Base-by-base conservation (phyloP, 2,888 invertebrate species). In the Brachyptera risi region DNA sequence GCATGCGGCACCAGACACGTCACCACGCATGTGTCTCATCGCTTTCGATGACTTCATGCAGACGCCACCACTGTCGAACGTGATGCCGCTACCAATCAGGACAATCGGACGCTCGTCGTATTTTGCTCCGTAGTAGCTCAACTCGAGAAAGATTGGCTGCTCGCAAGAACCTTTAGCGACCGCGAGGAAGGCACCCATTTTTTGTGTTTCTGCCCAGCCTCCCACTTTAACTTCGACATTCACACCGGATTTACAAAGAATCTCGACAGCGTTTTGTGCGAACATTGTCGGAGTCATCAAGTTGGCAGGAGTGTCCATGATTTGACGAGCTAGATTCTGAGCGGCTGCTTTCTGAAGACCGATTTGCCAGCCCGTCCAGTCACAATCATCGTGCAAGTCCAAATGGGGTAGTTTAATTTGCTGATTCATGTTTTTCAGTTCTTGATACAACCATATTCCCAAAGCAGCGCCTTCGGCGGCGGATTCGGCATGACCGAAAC, bases 291-390 rank as follows among this genome's bases (percentile, higher is more conserved):
- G 92, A 1, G 90, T 91, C 72, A 92, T 79, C 60, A 84, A 70
- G 72, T 92, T 92, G 1, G 91, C 84, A 0, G 92, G 91, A 70
- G 87, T 84, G 74, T 92, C 92, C 79, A 88, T 88, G 11, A 92
- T 74, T 66, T 81, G 83, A 3, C 91, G 77, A 0, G 90, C 86
- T 60, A 91, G 76, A 74, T 92, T 92, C 74, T 93, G 92, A 0
- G 88, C 86, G 61, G 87, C 85, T 0, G 88, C 91, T 70, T 89
- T 84, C 59, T 84, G 76, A 26, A 81, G 69, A 0, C 92, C 92
- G 62, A 84, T 81, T 66, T 82, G 79, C 90, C 90, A 92, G 2
- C 85, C 85, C 1, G 84, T 82, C 67, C 79, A 76, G 68, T 87
- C 84, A 68, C 85, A 86, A 66, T 85, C 80, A 61, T 85, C 83